Evolutionary conservation across 1,140 invertebrate species (phyloP), one percentile per base, ranked within the genome.

Genomic region (Augochlora pura): DNA sequence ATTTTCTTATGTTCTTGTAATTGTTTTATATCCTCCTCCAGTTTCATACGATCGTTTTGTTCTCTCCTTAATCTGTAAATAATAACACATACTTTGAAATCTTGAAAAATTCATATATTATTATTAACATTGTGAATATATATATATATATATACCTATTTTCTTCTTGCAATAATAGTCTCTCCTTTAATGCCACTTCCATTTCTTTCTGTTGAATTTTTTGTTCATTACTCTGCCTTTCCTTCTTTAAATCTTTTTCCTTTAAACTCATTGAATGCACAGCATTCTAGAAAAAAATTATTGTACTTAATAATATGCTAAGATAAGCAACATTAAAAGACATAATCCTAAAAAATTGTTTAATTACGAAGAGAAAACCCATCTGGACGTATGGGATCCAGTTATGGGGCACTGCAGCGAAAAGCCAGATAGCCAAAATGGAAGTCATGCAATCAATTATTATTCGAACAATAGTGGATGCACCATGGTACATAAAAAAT

Each of bases 1-100:
- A 52, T 8, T 52, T 80, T 83, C 86, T 88, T 77, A n/a, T 92
- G 77, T 65, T 93, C 91, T 18, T 90, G 88, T 1, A 91, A 74
- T 27, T 88, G 91, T 79, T 89, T 88, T 25, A 93, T 77, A 80
- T 93, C 86, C 38, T 67, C 81, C 81, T 93, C 91, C 52, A 93
- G 89, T 38, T 87, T 88, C 49, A 76, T 87, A 21, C 88, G 86
- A 65, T 80, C 88, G 10, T 86, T 84, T 69, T 88, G 81, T 78
- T 92, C 90, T 49, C 80, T 85, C 73, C 92, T 86, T 59, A 92
- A 85, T 87, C 92, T 93, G n/a, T 5, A 87, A 85, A 77, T 70
- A 14, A 23, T 32, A 60, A 49, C 57, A 6, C 52, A 42, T 65
- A 57, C 69, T 25, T 77, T 42, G 39, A 42, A 42, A n/a, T 0